Percentiles rank a stretch among this genome's conserved stretches.
Conservation (phyloP, 2,797 vertebrate species). For the Schizopygopsis pylzovi region DNA sequence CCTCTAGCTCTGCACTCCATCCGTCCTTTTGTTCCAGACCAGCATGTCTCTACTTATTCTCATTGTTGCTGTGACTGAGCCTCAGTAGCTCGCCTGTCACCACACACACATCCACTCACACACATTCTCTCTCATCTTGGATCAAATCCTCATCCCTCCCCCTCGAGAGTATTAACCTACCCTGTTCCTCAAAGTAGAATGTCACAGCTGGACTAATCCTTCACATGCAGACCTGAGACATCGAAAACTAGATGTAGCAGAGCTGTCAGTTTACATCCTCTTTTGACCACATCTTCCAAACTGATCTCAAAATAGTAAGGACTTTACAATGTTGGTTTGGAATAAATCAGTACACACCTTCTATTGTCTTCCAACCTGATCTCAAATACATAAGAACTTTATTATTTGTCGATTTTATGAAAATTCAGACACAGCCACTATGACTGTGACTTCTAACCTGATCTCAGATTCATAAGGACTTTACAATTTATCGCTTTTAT, state of each 20-base stretch:
- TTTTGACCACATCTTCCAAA: not conserved
- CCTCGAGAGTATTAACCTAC: slow-evolving; percentile 37
- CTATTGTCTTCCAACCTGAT: not conserved
- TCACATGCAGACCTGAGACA: slow-evolving; percentile 24
- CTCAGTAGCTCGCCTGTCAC: slow-evolving; percentile 36
- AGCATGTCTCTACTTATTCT: slow-evolving; percentile 51
- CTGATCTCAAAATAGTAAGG: not conserved
- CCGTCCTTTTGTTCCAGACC: slow-evolving; percentile 37
- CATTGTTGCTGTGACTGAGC: slow-evolving; percentile 44
- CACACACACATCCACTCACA: slow-evolving; percentile 41
- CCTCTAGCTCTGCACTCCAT: slow-evolving; percentile 13
- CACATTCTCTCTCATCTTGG: slow-evolving; percentile 43
- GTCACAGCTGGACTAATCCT: slow-evolving; percentile 48
- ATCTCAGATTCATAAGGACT: not conserved
- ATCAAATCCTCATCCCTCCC: slow-evolving; percentile 44
- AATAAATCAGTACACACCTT: not conserved
- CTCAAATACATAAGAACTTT: not conserved
- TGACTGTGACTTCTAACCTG: not conserved
- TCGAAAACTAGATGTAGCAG: not conserved
- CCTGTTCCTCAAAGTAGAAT: slow-evolving; percentile 38
- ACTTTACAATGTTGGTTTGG: not conserved
- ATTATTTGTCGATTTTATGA: not conserved
- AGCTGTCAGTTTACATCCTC: slow-evolving; percentile 1
- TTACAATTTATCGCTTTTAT: not conserved
- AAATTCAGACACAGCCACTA: no score